Percentiles rank a stretch among this genome's conserved stretches.
Evolutionary conservation across 2,888 invertebrate genomes (phyloP).

Genomic region (Anoncus sp.): DNA sequence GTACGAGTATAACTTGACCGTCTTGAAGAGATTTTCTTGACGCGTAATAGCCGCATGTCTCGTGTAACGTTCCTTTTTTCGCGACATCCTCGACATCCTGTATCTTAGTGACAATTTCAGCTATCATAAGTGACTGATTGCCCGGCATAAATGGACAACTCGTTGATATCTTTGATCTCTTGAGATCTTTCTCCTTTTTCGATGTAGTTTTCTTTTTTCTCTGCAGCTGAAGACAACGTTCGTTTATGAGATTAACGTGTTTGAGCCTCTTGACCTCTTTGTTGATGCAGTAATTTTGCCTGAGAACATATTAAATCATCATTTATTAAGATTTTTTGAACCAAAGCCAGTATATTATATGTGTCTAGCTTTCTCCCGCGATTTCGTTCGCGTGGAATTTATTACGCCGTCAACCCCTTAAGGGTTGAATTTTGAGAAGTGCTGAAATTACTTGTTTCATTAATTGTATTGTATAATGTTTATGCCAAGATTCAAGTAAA

Average conservation of each 20-base stretch:
- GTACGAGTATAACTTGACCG: constrained; percentile 92
- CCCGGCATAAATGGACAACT: constrained; percentile 87
- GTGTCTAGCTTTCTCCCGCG: too few species aligned
- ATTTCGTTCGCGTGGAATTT: too few species aligned
- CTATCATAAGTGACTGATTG: constrained; percentile 85
- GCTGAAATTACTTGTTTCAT: too few species aligned
- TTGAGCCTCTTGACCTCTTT: constrained; percentile 89
- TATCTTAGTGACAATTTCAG: constrained; percentile 88
- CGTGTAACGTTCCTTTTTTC: constrained; percentile 86
- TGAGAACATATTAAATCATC: constrained; percentile 58
- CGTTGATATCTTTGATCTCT: constrained; percentile 86
- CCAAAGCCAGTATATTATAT: background rate
- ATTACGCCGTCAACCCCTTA: too few species aligned
- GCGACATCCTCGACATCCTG: constrained; percentile 96
- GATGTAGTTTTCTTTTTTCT: constrained; percentile 86
- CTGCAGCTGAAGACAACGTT: constrained; percentile 94
- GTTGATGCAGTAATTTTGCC: constrained; percentile 95
- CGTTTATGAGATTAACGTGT: constrained; percentile 93
- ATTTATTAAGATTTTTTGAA: background rate
- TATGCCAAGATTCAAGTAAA: too few species aligned
- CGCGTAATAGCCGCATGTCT: constrained; percentile 98
- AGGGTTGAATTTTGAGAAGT: too few species aligned
- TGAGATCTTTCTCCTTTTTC: constrained; percentile 86
- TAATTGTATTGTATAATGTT: too few species aligned
- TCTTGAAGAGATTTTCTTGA: constrained; percentile 91